Evolutionary conservation across 2,797 vertebrate species (phyloP).

Genomic region (Nannoperca obscura): DNA sequence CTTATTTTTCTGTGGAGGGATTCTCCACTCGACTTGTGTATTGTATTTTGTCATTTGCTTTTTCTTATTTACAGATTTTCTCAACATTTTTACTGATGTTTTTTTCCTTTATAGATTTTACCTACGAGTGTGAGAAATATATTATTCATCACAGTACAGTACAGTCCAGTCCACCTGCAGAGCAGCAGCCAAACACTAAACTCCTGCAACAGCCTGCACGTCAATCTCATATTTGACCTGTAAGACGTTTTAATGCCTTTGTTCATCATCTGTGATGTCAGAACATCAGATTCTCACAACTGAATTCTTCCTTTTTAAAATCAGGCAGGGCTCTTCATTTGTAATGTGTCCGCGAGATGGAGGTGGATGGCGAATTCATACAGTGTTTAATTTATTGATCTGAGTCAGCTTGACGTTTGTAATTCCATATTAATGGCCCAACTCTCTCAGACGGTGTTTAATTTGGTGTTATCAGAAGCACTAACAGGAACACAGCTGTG

Average conservation of each 20-base stretch:
- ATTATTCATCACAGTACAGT: not conserved
- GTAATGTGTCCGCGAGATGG: slow-evolving; percentile 19
- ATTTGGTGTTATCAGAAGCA: slow-evolving; percentile 70
- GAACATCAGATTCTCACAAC: slow-evolving; percentile 5
- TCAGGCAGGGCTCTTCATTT: slow-evolving; percentile 1
- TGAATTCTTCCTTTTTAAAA: slow-evolving; percentile 4
- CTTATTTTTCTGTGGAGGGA: no score
- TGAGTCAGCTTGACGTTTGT: slow-evolving; percentile 65
- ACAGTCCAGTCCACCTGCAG: not conserved
- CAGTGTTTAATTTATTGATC: slow-evolving; percentile 76
- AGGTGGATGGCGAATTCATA: slow-evolving; percentile 62
- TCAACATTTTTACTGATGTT: not conserved
- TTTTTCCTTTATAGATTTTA: not conserved
- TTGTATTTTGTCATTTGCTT: not conserved
- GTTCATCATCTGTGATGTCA: not conserved
- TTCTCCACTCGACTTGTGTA: not conserved
- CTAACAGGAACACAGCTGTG: slow-evolving; percentile 76
- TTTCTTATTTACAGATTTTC: not conserved
- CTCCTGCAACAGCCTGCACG: not conserved
- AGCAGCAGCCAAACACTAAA: not conserved
- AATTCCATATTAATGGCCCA: slow-evolving; percentile 60
- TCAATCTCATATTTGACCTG: not conserved
- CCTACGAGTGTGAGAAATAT: no score
- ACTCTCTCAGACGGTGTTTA: slow-evolving; percentile 66
- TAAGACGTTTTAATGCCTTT: not conserved